Evolutionary conservation across 2,797 vertebrate genomes (phyloP).

Genomic region (Channallabes apus): DNA sequence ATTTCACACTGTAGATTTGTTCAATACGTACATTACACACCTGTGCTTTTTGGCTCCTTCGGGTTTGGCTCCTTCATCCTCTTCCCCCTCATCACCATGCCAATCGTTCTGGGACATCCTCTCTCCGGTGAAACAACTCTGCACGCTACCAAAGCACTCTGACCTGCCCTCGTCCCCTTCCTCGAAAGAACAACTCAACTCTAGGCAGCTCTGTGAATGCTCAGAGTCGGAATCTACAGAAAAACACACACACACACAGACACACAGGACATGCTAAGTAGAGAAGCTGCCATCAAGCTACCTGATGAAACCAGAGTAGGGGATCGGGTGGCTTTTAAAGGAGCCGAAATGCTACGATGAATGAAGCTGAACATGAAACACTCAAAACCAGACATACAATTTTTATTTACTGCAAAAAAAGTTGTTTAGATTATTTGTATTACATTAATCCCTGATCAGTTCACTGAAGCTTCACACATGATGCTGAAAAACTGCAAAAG

Average conservation of each 20-base stretch:
- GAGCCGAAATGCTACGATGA: constrained; percentile 38
- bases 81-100: constrained; percentile 73
- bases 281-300: constrained; percentile 42
- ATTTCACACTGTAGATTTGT: neutral
- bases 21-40: constrained; percentile 68
- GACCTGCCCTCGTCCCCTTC: constrained; percentile 73
- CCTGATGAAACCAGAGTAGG: constrained; percentile 78
- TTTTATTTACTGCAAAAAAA: neutral
- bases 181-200: constrained; percentile 80
- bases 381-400: neutral
- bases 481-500: neutral
- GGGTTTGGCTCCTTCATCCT: constrained; percentile 75
- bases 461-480: neutral
- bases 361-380: neutral
- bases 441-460: neutral
- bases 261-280: constrained; percentile 37
- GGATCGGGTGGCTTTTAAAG: constrained; percentile 71
- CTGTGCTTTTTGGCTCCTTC: constrained; percentile 90
- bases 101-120: constrained; percentile 81
- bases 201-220: constrained; percentile 85
- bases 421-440: neutral
- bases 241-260: constrained; percentile 56
- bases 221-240: constrained; percentile 89
- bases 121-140: constrained; percentile 64
- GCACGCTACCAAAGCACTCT: constrained; percentile 69